Evolutionary conservation across 2,888 invertebrate genomes (phyloP).

Genomic region (Idaea aversata): DNA sequence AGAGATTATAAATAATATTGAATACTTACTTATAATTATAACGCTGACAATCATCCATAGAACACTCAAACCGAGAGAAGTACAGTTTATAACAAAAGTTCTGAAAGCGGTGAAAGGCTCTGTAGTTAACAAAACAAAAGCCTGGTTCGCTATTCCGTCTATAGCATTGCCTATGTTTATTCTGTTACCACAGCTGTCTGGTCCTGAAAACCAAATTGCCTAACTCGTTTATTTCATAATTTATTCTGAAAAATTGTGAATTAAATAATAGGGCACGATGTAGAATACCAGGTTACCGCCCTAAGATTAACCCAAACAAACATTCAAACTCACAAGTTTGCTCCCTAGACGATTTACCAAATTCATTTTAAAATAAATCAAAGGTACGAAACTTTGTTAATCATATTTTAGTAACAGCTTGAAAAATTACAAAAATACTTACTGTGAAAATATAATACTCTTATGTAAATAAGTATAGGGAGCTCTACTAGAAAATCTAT

Average conservation of each 20-base stretch:
- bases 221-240: too few relatives aligned
- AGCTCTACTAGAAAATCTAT: constrained; percentile 57
- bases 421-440: constrained; percentile 37
- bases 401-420: neutral
- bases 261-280: too few relatives aligned
- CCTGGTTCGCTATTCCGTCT: constrained; percentile 51
- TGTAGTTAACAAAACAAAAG: constrained; percentile 49
- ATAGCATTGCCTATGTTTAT: constrained; percentile 58
- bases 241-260: too few relatives aligned
- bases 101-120: constrained; percentile 52
- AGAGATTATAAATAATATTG: constrained; percentile 9
- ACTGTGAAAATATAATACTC: constrained; percentile 64
- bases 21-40: constrained; percentile 54
- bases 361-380: neutral
- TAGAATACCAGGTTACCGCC: too few relatives aligned
- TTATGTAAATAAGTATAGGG: constrained; percentile 53
- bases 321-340: neutral
- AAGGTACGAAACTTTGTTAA: neutral
- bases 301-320: too few relatives aligned
- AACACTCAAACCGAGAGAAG: constrained; percentile 43
- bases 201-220: constrained; percentile 43
- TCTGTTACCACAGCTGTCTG: constrained; percentile 43
- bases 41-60: constrained; percentile 55
- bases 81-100: constrained; percentile 54
- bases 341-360: neutral